These are phyloP conservation scores for Linyphia triangularis DNA, from an alignment of 2,888 invertebrate genomes.

Conservation along the genomic window DNA sequence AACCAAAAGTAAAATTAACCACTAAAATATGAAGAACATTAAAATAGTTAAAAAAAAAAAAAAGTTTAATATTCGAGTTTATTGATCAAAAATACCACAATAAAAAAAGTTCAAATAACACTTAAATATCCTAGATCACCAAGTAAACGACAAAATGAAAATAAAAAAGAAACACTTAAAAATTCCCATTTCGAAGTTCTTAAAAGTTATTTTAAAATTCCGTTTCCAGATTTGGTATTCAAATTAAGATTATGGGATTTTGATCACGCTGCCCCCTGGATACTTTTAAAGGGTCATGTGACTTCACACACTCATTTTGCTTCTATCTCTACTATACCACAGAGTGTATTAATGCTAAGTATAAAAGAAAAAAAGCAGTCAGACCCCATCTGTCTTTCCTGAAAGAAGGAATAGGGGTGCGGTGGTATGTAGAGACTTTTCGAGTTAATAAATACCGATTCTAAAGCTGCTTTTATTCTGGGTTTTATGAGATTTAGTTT, in stretches of 20 bases:
- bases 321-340: background rate
- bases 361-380: constrained; percentile 30
- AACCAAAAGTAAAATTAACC: background rate
- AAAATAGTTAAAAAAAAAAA: background rate
- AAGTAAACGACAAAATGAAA: constrained; percentile 4
- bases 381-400: constrained; percentile 41
- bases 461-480: constrained; percentile 33
- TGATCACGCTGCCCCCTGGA: constrained; percentile 66
- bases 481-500: constrained; percentile 47
- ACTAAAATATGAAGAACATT: background rate
- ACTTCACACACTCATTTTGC: constrained; percentile 2
- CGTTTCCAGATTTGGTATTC: constrained; percentile 70
- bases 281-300: constrained; percentile 53
- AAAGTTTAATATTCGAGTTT: no score
- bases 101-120: constrained; percentile 20
- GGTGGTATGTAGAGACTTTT: constrained; percentile 57
- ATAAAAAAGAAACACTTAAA: constrained; percentile 22
- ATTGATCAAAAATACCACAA: constrained; percentile 44
- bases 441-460: constrained; percentile 28
- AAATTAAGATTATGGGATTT: constrained; percentile 73
- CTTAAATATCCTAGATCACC: constrained; percentile 7
- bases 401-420: background rate
- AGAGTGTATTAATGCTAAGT: constrained; percentile 19
- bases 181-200: constrained; percentile 33
- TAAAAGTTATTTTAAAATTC: constrained; percentile 69